These are phyloP conservation scores for Cybosia mesomella DNA, from an alignment of 2,888 invertebrate genomes.

Conservation along the genomic window DNA sequence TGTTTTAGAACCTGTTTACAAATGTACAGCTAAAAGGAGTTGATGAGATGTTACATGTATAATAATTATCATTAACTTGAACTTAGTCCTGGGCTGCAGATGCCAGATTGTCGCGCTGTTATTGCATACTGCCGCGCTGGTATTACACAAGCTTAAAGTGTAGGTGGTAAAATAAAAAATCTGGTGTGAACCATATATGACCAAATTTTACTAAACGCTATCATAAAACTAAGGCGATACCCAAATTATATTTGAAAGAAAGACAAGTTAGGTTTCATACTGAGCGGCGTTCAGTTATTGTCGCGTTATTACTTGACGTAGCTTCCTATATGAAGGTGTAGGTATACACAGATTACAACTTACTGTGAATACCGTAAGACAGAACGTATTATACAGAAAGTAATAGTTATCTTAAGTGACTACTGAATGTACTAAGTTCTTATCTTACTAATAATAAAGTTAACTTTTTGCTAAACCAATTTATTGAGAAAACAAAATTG, in stretches of 20 bases:
- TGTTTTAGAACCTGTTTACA: background rate
- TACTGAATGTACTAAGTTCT: too few relatives aligned
- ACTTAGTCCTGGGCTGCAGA: background rate
- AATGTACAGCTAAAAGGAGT: background rate
- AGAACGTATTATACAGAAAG: too few relatives aligned
- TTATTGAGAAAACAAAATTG: too few relatives aligned
- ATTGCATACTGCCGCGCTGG: background rate
- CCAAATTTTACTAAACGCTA: constrained; percentile 3
- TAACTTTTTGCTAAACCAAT: too few relatives aligned
- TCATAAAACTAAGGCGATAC: background rate
- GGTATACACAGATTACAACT: too few relatives aligned
- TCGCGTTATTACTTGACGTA: too few relatives aligned
- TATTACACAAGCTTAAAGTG: background rate
- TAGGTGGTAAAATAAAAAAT: too few relatives aligned
- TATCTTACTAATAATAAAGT: too few relatives aligned
- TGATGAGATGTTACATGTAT: background rate
- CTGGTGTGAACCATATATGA: background rate
- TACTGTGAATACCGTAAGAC: too few relatives aligned
- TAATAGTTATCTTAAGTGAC: too few relatives aligned
- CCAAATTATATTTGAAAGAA: background rate
- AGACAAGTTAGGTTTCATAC: background rate
- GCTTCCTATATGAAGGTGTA: too few relatives aligned
- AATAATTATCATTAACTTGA: background rate
- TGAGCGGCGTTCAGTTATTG: too few relatives aligned
- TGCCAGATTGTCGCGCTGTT: background rate